Percentiles rank a stretch among this genome's conserved stretches.
phyloP scores from a whole-genome alignment of 2,797 vertebrate species.

The Rhodeus uyekii region DNA sequence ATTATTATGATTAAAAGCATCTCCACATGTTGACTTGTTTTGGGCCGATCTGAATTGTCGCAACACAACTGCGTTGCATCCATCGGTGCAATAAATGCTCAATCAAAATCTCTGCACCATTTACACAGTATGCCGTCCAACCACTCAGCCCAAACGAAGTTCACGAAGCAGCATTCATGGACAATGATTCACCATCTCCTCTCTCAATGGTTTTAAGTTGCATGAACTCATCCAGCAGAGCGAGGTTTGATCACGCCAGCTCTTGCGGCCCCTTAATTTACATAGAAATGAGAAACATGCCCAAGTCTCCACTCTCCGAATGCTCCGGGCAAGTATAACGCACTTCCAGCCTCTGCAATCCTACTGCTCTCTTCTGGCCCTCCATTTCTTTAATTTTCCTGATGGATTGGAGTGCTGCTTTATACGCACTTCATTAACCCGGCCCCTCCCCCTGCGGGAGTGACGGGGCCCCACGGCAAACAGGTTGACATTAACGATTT shows the following conservation, averaged over 20 bases:
- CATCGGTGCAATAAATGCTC: neutral
- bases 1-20: neutral
- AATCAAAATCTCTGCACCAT: neutral
- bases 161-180: neutral
- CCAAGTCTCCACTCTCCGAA: slow-evolving; percentile 67
- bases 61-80: neutral
- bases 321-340: slow-evolving; percentile 34
- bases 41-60: neutral
- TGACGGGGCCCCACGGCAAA: neutral
- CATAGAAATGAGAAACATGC: slow-evolving; percentile 82
- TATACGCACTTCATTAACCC: slow-evolving; percentile 37
- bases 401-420: slow-evolving; percentile 18
- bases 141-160: neutral
- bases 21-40: neutral
- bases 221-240: neutral
- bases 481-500: neutral
- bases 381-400: slow-evolving; percentile 17
- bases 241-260: neutral
- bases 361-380: slow-evolving; percentile 17
- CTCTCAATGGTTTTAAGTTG: neutral
- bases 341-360: slow-evolving; percentile 52
- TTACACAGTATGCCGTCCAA: neutral
- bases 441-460: neutral
- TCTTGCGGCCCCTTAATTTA: slow-evolving; percentile 61
- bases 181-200: slow-evolving; percentile 2